phyloP scores from a whole-genome alignment of 2,797 vertebrate genomes.

The Poecilia wingei region DNA sequence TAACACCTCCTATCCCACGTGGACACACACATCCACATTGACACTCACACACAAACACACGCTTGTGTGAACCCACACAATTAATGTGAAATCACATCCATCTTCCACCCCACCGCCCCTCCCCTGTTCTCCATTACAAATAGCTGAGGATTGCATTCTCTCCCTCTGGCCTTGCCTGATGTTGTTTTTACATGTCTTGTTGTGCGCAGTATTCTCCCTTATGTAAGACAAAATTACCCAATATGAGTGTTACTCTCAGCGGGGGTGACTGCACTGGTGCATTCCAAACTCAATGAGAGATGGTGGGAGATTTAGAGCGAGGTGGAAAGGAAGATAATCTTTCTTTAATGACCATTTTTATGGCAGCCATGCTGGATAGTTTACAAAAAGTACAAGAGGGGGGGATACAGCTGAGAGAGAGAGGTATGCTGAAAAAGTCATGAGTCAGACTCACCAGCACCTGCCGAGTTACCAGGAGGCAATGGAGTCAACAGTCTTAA shows the following conservation, averaged over 20 bases:
- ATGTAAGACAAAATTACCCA: constrained; percentile 79
- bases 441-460: constrained; percentile 61
- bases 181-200: constrained; percentile 81
- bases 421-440: constrained; percentile 50
- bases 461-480: constrained; percentile 58
- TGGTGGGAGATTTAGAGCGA: constrained; percentile 52
- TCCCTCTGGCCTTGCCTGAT: constrained; percentile 74
- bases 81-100: constrained; percentile 79
- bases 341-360: constrained; percentile 72
- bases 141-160: constrained; percentile 79
- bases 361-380: constrained; percentile 54
- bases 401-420: constrained; percentile 19
- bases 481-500: constrained; percentile 60
- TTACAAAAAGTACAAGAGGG: constrained; percentile 34
- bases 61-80: constrained; percentile 72
- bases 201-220: constrained; percentile 75
- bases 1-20: constrained; percentile 72
- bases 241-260: constrained; percentile 63
- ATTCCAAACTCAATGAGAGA: constrained; percentile 70
- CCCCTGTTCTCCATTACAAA: constrained; percentile 74
- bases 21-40: constrained; percentile 50
- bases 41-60: constrained; percentile 38
- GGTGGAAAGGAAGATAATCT: constrained; percentile 66
- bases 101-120: constrained; percentile 59
- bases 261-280: constrained; percentile 66